phyloP scores from a whole-genome alignment of 64 coral and sea anemone genomes.

The Dendronephthya gigantea region DNA sequence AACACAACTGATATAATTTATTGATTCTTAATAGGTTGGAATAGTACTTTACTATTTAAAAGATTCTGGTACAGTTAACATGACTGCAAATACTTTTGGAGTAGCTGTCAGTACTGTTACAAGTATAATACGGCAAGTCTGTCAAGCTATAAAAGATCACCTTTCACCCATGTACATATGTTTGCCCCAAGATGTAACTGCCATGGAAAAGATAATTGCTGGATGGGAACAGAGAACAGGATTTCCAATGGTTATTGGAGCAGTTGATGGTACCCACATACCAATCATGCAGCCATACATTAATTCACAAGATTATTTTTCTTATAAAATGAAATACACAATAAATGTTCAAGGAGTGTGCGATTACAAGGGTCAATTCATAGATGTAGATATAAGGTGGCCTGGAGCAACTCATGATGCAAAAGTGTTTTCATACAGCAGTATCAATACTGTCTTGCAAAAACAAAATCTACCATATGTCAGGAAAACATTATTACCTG shows the following conservation, averaged over 20 bases:
- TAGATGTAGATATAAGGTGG: no score
- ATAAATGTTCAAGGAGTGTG: no score
- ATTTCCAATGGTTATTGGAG: conserved; percentile 50
- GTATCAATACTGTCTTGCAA: no score
- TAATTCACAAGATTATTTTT: no score
- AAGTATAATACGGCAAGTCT: background rate
- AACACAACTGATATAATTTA: background rate
- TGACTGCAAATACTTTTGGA: conserved; percentile 31
- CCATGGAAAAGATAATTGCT: conserved; percentile 11
- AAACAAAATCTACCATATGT: no score
- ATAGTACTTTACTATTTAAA: conserved; percentile 35
- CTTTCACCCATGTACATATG: background rate
- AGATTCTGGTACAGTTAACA: conserved; percentile 24
- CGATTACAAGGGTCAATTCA: no score
- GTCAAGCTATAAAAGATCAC: conserved; percentile 24
- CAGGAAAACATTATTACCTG: no score
- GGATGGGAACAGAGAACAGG: conserved; percentile 33
- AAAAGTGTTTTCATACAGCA: no score
- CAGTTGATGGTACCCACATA: no score
- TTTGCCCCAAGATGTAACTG: conserved; percentile 1
- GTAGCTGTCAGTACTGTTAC: conserved; percentile 20
- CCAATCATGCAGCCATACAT: no score
- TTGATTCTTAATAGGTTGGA: background rate
- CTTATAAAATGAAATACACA: no score
- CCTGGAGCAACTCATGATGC: no score